Conservation (phyloP, 2,113 vertebrate species). For the Loxodonta africana region DNA sequence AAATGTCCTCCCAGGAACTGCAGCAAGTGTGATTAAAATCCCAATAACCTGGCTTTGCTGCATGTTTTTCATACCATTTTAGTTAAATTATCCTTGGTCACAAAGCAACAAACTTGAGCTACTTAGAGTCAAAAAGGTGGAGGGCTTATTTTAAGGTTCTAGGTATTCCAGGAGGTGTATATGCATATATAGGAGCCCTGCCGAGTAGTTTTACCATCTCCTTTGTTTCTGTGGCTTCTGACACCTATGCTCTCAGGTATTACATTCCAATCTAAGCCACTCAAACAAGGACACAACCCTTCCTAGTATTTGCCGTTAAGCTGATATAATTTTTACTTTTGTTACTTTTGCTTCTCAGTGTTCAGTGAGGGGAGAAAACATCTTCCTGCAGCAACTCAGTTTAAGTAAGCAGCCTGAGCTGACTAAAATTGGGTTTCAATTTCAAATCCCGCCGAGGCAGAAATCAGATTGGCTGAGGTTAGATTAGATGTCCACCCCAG, state of each 20-base stretch:
- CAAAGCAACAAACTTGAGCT: constrained; percentile 26
- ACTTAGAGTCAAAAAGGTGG: neutral
- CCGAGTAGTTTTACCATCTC: neutral
- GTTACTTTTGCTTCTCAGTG: constrained; percentile 57
- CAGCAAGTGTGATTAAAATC: neutral
- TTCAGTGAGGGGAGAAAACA: neutral
- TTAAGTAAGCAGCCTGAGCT: constrained; percentile 9
- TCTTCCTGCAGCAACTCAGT: neutral
- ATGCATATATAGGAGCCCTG: neutral
- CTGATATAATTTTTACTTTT: constrained; percentile 30
- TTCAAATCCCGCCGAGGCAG: neutral
- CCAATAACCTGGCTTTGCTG: neutral
- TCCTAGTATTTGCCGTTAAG: constrained; percentile 19
- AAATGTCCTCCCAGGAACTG: neutral
- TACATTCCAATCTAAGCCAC: neutral
- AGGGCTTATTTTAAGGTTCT: constrained; percentile 32
- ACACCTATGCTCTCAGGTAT: neutral
- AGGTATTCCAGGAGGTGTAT: constrained; percentile 20
- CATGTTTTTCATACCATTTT: constrained; percentile 9
- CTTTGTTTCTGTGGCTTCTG: constrained; percentile 29
- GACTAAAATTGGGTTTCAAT: constrained; percentile 8
- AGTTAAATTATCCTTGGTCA: constrained; percentile 46
- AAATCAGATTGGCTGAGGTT: neutral
- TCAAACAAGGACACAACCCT: neutral
- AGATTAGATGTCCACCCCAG: neutral